These are phyloP conservation scores for Eustalomyia histrio DNA, from an alignment of 2,888 invertebrate genomes.

Conservation along the genomic window DNA sequence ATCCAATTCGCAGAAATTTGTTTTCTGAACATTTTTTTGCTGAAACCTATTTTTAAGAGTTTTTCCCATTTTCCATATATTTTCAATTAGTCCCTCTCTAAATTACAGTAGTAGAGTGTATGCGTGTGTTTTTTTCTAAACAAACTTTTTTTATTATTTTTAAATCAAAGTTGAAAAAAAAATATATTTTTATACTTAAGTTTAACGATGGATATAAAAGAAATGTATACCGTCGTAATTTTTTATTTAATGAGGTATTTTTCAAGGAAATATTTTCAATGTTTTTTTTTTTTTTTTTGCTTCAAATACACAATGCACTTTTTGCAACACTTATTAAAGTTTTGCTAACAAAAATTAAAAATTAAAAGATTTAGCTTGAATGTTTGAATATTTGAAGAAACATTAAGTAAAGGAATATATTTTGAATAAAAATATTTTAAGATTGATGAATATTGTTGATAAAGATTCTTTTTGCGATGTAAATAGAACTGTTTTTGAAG, in stretches of 20 bases:
- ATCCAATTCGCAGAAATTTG: too few relatives aligned
- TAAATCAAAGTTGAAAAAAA: background rate
- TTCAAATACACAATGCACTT: background rate
- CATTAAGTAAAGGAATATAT: background rate
- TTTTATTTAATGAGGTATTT: conserved; percentile 1
- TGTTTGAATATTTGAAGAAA: conserved; percentile 6
- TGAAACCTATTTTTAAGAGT: background rate
- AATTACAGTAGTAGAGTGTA: background rate
- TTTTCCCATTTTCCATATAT: too few relatives aligned
- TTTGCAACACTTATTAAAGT: background rate
- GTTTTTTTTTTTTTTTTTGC: background rate
- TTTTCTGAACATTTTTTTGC: too few relatives aligned
- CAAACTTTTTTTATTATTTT: background rate
- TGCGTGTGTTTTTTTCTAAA: background rate
- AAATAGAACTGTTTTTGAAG: background rate
- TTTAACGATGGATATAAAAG: background rate
- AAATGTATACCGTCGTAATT: background rate
- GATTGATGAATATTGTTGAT: background rate
- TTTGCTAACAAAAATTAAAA: background rate
- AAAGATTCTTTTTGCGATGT: background rate
- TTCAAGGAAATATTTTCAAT: background rate
- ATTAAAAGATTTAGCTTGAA: background rate
- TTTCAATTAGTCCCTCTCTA: too few relatives aligned
- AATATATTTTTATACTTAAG: too few relatives aligned
- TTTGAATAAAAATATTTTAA: background rate